A percentile compares a stretch with the other conserved stretches of the same genome.
Evolutionary conservation across 2,888 invertebrate genomes (phyloP).

Genomic region (Antitype chi): DNA sequence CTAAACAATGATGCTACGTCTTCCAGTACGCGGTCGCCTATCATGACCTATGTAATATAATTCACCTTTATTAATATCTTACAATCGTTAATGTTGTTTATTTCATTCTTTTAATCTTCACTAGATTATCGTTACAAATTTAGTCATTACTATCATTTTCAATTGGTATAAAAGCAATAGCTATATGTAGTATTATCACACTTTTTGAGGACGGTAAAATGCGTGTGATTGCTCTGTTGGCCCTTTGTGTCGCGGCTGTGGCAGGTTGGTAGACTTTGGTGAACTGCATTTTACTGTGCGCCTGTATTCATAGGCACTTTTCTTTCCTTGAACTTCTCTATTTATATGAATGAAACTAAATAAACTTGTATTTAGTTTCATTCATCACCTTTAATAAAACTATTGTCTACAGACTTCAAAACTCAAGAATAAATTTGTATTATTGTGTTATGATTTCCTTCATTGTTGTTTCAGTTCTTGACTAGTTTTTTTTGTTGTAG

Average conservation of each 20-base stretch:
- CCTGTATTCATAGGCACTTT: neutral
- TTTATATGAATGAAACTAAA: neutral
- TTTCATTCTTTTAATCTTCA: constrained; percentile 5
- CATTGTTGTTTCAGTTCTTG: neutral
- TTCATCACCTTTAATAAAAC: neutral
- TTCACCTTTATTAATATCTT: neutral
- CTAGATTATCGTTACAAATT: neutral
- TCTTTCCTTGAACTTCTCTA: neutral
- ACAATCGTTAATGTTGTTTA: neutral
- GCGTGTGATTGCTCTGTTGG: constrained; percentile 33
- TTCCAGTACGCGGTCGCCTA: no score
- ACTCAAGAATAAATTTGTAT: neutral
- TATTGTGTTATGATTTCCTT: neutral
- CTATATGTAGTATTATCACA: neutral
- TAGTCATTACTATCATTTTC: constrained; percentile 1
- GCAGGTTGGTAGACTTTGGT: constrained; percentile 72
- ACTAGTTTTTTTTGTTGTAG: constrained; percentile 44
- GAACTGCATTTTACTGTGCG: neutral
- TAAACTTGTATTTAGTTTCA: neutral
- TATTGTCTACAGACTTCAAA: neutral
- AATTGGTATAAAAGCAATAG: constrained; percentile 23
- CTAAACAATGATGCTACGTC: neutral
- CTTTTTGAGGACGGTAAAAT: constrained; percentile 2
- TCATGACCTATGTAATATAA: neutral
- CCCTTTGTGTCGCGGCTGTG: constrained; percentile 65